Base-by-base conservation (phyloP, 2,113 vertebrate species). In the Aleadryas rufinucha region DNA sequence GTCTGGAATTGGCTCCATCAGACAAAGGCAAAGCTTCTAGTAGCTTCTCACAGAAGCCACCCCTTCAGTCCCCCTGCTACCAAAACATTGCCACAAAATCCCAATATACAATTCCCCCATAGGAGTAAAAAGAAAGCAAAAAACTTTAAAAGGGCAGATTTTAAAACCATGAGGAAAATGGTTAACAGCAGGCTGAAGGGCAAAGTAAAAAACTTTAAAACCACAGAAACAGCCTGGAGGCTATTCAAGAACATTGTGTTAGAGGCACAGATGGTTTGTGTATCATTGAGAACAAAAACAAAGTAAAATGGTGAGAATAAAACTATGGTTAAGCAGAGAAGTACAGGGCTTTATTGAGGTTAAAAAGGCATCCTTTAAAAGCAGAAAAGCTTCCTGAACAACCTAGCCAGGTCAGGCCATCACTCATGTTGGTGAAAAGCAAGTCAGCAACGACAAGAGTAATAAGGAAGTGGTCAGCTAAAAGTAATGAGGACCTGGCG, bases 181-280 rank as follows among this genome's bases (percentile, higher is more conserved):
- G 90, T 96, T 96, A 96, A 96, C 96, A 97, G 97, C 94, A 96
- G 95, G 91, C 95, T 96, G 95, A 97, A 97, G 95, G 96, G 95
- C 94, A 97, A 97, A 97, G 94, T 96, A 95, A 96, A 96, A 97
- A 97, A 96, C 95, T 96, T 97, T 97, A 93, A 96, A 97, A 97
- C 94, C 91, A 95, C 92, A 97, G 77, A 97, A 95, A 95, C 91
- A 96, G 91, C 95, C 96, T 97, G 95, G 94, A 96, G 97, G 95
- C 95, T 97, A 96, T 97, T 97, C 95, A 97, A 97, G 96, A 97
- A 97, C 94, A 97, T 94, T 96, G 95, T 96, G 94, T 97, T 97
- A 97, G 95, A 97, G 95, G 90, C 96, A 97, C 95, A 97, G 95
- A 97, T 97, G 96, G 96, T 97, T 97, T 96, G 95, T 93, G 93